These are phyloP conservation scores for Euclidia mi DNA, from an alignment of 2,888 invertebrate genomes.

Conservation along the genomic window DNA sequence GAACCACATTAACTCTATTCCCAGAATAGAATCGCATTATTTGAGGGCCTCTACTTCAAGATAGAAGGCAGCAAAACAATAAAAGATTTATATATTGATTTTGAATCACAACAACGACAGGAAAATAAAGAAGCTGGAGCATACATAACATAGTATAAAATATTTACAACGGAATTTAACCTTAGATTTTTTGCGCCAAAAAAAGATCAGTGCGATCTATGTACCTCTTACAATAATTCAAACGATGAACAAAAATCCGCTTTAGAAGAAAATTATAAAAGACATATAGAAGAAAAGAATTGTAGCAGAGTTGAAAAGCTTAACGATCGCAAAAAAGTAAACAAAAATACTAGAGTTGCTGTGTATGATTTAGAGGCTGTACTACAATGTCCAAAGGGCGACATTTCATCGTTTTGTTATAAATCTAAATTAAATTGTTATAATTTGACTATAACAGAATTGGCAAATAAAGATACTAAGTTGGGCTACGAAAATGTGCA, in stretches of 20 bases:
- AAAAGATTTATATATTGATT: slow-evolving; percentile 47
- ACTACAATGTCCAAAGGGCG: slow-evolving; percentile 18
- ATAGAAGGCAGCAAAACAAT: slow-evolving; percentile 55
- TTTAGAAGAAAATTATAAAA: slow-evolving; percentile 12
- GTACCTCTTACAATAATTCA: slow-evolving; percentile 7
- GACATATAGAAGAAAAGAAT: slow-evolving; percentile 20
- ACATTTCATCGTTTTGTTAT: slow-evolving; percentile 27
- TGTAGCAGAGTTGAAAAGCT: slow-evolving; percentile 17
- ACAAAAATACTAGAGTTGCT: slow-evolving; percentile 9
- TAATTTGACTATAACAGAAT: slow-evolving; percentile 13
- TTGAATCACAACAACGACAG: background rate
- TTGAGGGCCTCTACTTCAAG: slow-evolving; percentile 31
- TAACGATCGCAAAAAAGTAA: slow-evolving; percentile 7
- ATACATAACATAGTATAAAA: slow-evolving; percentile 3
- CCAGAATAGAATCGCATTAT: slow-evolving; percentile 52
- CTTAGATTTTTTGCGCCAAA: slow-evolving; percentile 10
- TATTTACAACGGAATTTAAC: background rate
- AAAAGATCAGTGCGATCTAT: slow-evolving; percentile 27
- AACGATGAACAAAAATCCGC: too few species aligned
- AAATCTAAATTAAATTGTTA: too few species aligned
- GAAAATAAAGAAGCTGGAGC: background rate
- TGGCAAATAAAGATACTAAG: background rate
- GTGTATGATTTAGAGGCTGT: slow-evolving; percentile 26
- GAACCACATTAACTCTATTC: slow-evolving; percentile 18
- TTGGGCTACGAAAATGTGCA: slow-evolving; percentile 1